Percentiles rank a stretch among this genome's conserved stretches.
These are phyloP conservation scores for Pocillopora verrucosa DNA, from an alignment of 64 coral and sea anemone species.

Conservation along the genomic window DNA sequence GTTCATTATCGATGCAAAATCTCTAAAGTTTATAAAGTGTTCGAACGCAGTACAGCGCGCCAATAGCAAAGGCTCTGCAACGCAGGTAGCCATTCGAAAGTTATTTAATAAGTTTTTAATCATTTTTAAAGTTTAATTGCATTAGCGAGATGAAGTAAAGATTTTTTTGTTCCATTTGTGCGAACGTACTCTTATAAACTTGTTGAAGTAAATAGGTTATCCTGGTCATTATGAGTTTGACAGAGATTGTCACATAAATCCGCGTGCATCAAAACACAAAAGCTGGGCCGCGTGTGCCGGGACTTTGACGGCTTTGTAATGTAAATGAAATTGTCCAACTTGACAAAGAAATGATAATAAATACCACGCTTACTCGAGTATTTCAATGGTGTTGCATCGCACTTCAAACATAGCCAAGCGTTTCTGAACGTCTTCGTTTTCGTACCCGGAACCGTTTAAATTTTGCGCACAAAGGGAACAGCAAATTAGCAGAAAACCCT, in stretches of 20 bases:
- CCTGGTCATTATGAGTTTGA: constrained; percentile 28
- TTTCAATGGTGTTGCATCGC: constrained; percentile 45
- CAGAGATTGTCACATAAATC: constrained; percentile 50
- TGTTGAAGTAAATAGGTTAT: constrained; percentile 51
- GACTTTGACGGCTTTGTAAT: constrained; percentile 69
- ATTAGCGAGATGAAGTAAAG: background rate
- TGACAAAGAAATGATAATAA: constrained; percentile 58
- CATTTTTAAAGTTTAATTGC: constrained; percentile 32
- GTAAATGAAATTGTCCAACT: constrained; percentile 78
- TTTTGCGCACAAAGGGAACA: constrained; percentile 3
- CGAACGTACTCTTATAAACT: constrained; percentile 2
- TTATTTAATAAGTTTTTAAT: constrained; percentile 20
- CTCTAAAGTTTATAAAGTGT: constrained; percentile 5
- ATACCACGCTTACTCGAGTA: constrained; percentile 61
- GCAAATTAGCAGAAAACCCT: constrained; percentile 8
- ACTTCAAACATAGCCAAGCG: constrained; percentile 44
- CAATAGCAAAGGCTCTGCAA: background rate
- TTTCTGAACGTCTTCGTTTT: constrained; percentile 15
- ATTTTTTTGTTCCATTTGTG: constrained; percentile 37
- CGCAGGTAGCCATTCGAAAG: background rate
- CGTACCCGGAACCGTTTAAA: background rate
- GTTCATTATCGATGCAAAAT: constrained; percentile 14
- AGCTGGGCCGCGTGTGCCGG: constrained; percentile 64
- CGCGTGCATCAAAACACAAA: constrained; percentile 71
- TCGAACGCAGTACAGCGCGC: background rate